Base-by-base conservation (phyloP, 1,140 invertebrate genomes). In the Anoplolepis gracilipes region DNA sequence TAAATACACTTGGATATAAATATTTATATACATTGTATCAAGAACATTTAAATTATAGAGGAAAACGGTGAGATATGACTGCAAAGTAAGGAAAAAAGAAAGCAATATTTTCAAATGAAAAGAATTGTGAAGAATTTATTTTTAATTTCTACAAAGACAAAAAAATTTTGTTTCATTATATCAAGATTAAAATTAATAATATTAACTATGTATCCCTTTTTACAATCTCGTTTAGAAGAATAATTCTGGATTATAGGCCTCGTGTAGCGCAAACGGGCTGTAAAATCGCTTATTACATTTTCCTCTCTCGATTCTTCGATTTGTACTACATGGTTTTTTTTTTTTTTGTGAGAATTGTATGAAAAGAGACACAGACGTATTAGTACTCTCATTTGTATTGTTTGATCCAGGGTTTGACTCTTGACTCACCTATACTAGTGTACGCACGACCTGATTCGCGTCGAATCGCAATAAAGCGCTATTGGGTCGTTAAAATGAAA, bases 381-480 rank as follows among this genome's bases (percentile, higher is more conserved):
- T 57, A 42, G 19, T 33, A 19, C 16, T n/a, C 55, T 61, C 39
- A 82, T 82, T 82, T 82, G 67, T 82, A 49, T 73, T 73, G 25
- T 72, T 59, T 72, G 78, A 70, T 72, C 25, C 53, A 19, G 28
- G 19, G 16, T 72, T 59, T 36, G 65, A 28, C 65, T n/a, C 65
- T 72, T 81, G 49, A 59, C 36, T 72, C 65, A 19, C 5, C 49
- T 49, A 36, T 11, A 28, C 53, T 42, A 16, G 53, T 59, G 65
- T 59, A 36, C 53, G 5, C 65, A 8, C 65, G 65, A 59, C 53
- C 65, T 72, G 78, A 81, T 81, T 81, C 53, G 72, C 67, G 67
- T 33, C 78, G 28, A 72, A 57, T 82, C 67, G 78, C 78, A 82
- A 82, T 82, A 82, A 82, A 82, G 67, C 67, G n/a, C 53, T 82